Conservation (phyloP, 2,113 vertebrate genomes). For the Zapornia atra region DNA sequence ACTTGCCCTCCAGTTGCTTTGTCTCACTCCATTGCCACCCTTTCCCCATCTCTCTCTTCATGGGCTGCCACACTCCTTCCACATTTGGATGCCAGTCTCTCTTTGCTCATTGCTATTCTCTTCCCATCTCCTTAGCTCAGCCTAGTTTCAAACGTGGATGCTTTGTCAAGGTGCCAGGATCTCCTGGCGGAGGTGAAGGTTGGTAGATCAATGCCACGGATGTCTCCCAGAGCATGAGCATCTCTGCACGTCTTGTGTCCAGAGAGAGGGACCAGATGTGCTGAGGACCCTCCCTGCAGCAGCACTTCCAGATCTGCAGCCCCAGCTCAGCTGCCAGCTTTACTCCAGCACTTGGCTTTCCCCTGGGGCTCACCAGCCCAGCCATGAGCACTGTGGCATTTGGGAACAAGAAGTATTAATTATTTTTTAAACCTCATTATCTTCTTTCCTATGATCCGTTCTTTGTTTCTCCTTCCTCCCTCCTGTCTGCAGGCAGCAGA, state of each 20-base stretch:
- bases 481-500: neutral
- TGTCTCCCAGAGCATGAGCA: neutral
- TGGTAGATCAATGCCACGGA: neutral
- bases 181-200: neutral
- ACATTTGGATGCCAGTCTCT: neutral
- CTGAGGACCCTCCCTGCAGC: neutral
- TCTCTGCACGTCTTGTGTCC: neutral
- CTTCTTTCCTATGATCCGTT: neutral
- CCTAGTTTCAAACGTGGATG: neutral
- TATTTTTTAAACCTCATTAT: neutral
- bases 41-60: neutral
- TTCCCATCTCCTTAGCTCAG: constrained; percentile 17
- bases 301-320: neutral
- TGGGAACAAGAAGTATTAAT: neutral
- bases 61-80: neutral
- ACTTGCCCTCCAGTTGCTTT: neutral
- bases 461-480: neutral
- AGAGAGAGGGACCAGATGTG: neutral
- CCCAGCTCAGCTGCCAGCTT: neutral
- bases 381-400: neutral
- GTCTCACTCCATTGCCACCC: neutral
- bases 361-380: neutral
- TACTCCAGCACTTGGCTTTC: neutral
- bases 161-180: constrained; percentile 35
- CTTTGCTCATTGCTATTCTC: constrained; percentile 42